Conservation (phyloP, 2,797 vertebrate genomes). For the Pyrocephalus nanus region DNA sequence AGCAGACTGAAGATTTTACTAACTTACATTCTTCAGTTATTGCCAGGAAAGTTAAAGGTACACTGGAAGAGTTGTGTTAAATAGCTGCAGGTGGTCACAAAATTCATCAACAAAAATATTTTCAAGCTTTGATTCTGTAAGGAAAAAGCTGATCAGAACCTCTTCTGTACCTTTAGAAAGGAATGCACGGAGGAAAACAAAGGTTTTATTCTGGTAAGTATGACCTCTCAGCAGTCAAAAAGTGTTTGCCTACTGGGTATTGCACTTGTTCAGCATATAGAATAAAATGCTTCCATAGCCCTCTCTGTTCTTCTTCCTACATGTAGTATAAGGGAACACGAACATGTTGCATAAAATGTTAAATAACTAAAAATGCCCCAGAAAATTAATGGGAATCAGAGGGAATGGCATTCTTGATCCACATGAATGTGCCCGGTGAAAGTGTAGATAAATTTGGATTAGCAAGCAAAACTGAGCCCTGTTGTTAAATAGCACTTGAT, state of each 20-base stretch:
- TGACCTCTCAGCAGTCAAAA: background rate
- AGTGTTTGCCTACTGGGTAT: background rate
- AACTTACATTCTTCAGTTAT: background rate
- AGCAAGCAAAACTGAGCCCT: slow-evolving; percentile 69
- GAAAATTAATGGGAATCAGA: slow-evolving; percentile 39
- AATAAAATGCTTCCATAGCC: background rate
- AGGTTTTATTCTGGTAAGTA: background rate
- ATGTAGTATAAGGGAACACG: background rate
- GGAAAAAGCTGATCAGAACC: background rate
- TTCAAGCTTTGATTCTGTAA: background rate
- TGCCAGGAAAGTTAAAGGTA: background rate
- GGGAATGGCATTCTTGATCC: slow-evolving; percentile 29
- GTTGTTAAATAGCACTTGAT: slow-evolving; percentile 74
- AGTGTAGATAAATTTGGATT: slow-evolving; percentile 68
- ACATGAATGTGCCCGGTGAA: slow-evolving; percentile 38
- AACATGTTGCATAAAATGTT: background rate
- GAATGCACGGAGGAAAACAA: background rate
- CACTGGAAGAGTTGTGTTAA: background rate
- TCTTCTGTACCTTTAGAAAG: background rate
- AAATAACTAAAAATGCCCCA: slow-evolving; percentile 52
- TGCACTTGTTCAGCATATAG: background rate
- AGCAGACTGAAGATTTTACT: background rate
- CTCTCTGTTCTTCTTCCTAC: background rate
- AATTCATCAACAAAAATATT: background rate
- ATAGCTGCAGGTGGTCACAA: background rate